phyloP scores from a whole-genome alignment of 2,888 invertebrate genomes.

The Strigamia transsilvanica region DNA sequence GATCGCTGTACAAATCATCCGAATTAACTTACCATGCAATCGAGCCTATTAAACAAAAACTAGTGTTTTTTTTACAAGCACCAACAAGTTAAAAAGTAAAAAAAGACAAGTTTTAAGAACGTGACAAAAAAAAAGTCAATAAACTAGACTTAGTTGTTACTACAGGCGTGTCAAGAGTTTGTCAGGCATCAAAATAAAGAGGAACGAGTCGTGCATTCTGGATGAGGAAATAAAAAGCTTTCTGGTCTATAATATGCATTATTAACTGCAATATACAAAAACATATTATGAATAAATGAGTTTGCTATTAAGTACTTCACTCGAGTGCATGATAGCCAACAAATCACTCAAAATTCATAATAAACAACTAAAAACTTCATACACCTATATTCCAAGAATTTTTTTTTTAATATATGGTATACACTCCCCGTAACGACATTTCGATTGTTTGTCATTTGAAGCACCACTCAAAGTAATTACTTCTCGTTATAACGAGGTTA shows the following conservation, averaged over 20 bases:
- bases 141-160: background rate
- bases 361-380: too few species aligned
- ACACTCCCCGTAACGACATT: too few species aligned
- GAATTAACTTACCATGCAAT: background rate
- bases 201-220: background rate
- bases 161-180: background rate
- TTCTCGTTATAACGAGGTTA: too few species aligned
- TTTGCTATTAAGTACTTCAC: background rate
- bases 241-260: constrained; percentile 7
- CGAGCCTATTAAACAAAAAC: background rate
- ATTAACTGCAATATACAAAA: constrained; percentile 13
- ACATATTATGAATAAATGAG: background rate
- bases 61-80: background rate
- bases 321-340: background rate
- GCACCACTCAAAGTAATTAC: too few species aligned
- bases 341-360: too few species aligned
- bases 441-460: too few species aligned
- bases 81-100: background rate
- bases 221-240: background rate
- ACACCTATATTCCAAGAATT: too few species aligned
- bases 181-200: constrained; percentile 12
- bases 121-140: background rate
- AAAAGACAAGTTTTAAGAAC: background rate
- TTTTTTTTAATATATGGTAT: too few species aligned
- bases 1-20: background rate